phyloP scores from a whole-genome alignment of 2,113 vertebrate genomes.

The Penelope pileata region DNA sequence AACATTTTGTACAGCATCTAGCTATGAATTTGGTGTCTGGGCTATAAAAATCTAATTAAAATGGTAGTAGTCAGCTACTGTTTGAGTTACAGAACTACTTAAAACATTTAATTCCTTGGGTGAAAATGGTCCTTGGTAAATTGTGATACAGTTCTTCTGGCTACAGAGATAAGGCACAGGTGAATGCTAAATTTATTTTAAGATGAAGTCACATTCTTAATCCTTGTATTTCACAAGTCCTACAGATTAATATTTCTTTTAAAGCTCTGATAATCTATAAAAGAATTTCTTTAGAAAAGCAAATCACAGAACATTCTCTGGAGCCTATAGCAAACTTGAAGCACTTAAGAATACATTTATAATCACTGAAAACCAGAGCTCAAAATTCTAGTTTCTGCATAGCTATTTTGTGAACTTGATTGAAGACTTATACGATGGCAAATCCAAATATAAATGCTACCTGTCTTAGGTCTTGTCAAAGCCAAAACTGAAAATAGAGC shows the following conservation, averaged over 20 bases:
- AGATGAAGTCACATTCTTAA: neutral
- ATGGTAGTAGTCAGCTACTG: neutral
- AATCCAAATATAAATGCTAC: neutral
- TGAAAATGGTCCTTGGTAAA: neutral
- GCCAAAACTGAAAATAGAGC: neutral
- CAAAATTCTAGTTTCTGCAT: neutral
- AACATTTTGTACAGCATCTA: neutral
- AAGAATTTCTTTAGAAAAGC: neutral
- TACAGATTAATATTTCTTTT: neutral
- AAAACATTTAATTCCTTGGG: neutral
- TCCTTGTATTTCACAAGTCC: slow-evolving; percentile 1
- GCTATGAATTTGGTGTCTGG: neutral
- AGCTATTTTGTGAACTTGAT: neutral
- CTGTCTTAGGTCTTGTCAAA: neutral
- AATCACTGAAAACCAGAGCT: neutral
- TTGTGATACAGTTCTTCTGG: neutral
- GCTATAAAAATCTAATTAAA: neutral
- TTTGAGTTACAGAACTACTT: neutral
- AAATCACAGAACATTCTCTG: neutral
- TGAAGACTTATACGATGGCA: neutral
- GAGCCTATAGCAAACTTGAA: neutral
- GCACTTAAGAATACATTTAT: neutral
- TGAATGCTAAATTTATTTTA: slow-evolving; percentile 20
- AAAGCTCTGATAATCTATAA: neutral
- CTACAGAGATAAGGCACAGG: slow-evolving; percentile 28